Percentiles rank a stretch among this genome's conserved stretches.
phyloP scores from a whole-genome alignment of 2,888 invertebrate species.

The Alitta virens region DNA sequence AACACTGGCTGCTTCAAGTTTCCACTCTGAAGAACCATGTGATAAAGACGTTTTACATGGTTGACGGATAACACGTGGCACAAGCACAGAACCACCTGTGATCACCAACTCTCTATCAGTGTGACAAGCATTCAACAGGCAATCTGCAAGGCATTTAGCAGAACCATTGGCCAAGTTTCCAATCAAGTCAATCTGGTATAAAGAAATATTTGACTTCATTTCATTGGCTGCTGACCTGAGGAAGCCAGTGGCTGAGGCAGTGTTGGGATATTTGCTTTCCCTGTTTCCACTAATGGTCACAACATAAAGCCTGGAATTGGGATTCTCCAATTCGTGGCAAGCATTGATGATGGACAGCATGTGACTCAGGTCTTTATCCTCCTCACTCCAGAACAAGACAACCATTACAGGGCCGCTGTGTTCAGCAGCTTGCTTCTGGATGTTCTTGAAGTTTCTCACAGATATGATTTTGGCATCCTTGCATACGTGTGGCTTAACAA shows the following conservation, averaged over 20 bases:
- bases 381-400: constrained; percentile 6
- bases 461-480: neutral
- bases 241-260: neutral
- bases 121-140: neutral
- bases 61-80: neutral
- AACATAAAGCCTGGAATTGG: neutral
- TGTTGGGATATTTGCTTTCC: neutral
- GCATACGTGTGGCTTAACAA: neutral
- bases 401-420: neutral
- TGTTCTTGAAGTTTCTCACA: neutral
- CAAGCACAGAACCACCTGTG: neutral
- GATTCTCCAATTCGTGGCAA: constrained; percentile 1
- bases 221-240: constrained; percentile 7
- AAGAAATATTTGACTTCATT: constrained; percentile 2
- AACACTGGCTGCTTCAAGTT: neutral
- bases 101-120: neutral
- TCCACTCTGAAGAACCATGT: neutral
- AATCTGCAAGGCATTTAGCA: neutral
- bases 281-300: neutral
- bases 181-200: neutral
- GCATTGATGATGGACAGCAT: neutral
- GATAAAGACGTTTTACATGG: neutral
- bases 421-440: neutral
- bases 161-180: neutral
- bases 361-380: neutral